phyloP scores from a whole-genome alignment of 2,797 vertebrate genomes.

The Ambastaia sidthimunki region DNA sequence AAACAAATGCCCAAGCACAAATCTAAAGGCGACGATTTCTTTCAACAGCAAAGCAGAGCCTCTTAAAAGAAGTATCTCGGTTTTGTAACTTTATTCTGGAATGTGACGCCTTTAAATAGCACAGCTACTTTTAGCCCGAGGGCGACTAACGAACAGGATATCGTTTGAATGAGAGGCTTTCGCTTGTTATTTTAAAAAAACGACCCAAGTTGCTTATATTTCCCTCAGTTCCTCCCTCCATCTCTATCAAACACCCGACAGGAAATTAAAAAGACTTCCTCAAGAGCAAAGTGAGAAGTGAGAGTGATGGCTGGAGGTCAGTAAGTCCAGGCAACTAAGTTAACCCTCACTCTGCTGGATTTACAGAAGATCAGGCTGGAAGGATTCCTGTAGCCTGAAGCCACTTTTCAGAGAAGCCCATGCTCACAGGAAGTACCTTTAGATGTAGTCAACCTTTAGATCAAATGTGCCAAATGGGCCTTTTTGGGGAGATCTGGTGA shows the following conservation, averaged over 20 bases:
- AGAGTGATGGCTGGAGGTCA: conserved; percentile 31
- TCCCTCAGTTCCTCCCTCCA: neutral
- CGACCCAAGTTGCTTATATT: conserved; percentile 16
- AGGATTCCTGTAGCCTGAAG: conserved; percentile 9
- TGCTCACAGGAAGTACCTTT: neutral
- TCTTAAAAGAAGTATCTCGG: conserved; percentile 50
- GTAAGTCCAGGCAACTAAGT: conserved; percentile 5
- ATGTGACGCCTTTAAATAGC: conserved; percentile 51
- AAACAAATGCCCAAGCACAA: conserved; percentile 46
- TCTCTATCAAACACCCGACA: conserved; percentile 10
- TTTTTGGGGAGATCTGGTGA: neutral
- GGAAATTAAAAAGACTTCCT: conserved; percentile 43
- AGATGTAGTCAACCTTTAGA: neutral
- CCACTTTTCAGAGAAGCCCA: conserved; percentile 2
- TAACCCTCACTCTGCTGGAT: conserved; percentile 15
- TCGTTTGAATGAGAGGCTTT: conserved; percentile 27
- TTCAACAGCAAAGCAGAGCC: conserved; percentile 41
- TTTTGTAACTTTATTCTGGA: conserved; percentile 45
- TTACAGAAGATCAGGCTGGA: neutral
- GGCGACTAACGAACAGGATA: conserved; percentile 36
- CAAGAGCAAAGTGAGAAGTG: conserved; percentile 4
- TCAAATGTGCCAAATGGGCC: neutral
- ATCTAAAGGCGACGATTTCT: conserved; percentile 31
- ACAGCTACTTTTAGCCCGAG: conserved; percentile 45
- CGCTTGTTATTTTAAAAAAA: conserved; percentile 45